Base-by-base conservation (phyloP, 1,140 invertebrate genomes). In the Tetragonula clypearis region DNA sequence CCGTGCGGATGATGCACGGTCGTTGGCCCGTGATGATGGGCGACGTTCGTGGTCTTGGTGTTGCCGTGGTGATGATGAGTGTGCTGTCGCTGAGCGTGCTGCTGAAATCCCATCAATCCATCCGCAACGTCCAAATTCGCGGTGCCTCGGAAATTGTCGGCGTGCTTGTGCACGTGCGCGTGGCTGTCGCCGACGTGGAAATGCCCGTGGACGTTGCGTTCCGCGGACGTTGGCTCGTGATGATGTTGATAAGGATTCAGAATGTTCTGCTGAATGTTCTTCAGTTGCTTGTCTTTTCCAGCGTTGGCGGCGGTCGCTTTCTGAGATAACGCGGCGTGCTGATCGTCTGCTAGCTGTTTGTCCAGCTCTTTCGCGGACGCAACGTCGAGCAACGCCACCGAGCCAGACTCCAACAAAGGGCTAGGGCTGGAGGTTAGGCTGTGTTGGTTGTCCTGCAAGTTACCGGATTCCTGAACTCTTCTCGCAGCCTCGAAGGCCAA, bases 181-280 rank as follows among this genome's bases (percentile, higher is more conserved):
- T 88, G 88, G 8, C 86, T 30, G 17, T 91, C 90, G 8, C 79
- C 69, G 41, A 49, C 41, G 68, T 90, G 88, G 56, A 89, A 91
- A 56, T 91, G 91, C 4, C 87, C 91, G 41, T 91, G 90, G 26
- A 91, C 84, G 41, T 79, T 80, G 14, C 84, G 83, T 35, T 90
- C 89, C n/a, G 87, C 14, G 9, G 88, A 77, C 15, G 84, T 41
- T 14, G 89, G 58, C 58, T 92, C 91, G 62, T 90, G 91, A 87
- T 92, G 91, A 58, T 92, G 91, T 69, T 92, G 91, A 79, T 92
- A 92, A 19, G 90, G 89, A 68, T 87, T 91, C 30, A 92, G 26
- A 17, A 88, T 86, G 41, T 49, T 49, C 17, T 92, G 91, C 85
- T 91, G 90, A 68, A 91, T 88, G 35, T 86, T 91, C 72, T 92